Evolutionary conservation across 2,797 vertebrate genomes (phyloP).

Genomic region (Sebastolobus altivelis): DNA sequence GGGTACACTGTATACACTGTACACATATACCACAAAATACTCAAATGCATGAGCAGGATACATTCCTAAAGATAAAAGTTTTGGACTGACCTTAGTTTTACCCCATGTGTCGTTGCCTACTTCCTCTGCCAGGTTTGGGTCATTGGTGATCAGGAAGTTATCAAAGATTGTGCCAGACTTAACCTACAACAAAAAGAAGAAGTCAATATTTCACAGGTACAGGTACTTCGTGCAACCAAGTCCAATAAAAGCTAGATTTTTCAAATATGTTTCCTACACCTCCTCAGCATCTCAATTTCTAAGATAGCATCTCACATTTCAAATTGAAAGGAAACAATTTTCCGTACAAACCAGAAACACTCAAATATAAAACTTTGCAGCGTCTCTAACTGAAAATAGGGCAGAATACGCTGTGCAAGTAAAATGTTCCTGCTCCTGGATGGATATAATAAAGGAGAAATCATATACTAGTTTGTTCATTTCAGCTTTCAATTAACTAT

Average conservation of each 20-base stretch:
- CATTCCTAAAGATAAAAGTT: not conserved
- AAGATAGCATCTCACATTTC: not conserved
- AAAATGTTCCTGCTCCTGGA: not conserved
- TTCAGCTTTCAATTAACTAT: not conserved
- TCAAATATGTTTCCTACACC: not conserved
- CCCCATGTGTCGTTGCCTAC: slow-evolving; percentile 87
- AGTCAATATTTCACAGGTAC: not conserved
- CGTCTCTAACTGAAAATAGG: not conserved
- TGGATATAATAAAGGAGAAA: not conserved
- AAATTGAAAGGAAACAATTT: not conserved
- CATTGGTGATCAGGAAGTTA: slow-evolving; percentile 90
- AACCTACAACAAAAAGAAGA: slow-evolving; percentile 77
- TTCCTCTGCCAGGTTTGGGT: slow-evolving; percentile 89
- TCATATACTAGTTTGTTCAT: not conserved
- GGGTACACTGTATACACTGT: not conserved
- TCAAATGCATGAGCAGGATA: not conserved
- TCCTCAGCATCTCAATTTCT: not conserved
- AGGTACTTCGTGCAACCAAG: not conserved
- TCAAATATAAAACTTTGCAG: not conserved
- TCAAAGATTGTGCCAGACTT: slow-evolving; percentile 91
- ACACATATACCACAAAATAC: not conserved
- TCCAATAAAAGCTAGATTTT: not conserved
- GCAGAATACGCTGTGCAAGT: not conserved
- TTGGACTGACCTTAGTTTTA: slow-evolving; percentile 83
- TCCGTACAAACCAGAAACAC: not conserved